Evolutionary conservation across 2,888 invertebrate genomes (phyloP), one percentile per base, ranked within the genome.

Genomic region (Macrosiphum euphorbiae): DNA sequence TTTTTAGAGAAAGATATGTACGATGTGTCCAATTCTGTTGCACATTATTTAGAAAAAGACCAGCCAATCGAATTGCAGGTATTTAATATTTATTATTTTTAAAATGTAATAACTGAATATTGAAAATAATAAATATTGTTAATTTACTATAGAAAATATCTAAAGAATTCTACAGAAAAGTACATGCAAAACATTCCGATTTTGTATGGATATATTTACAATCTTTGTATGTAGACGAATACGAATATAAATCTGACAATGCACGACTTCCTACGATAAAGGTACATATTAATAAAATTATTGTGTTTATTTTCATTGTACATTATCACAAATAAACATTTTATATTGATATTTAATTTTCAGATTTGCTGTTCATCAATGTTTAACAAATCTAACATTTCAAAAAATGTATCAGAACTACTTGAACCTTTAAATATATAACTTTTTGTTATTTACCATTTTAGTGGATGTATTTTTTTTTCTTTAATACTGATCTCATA

Each of bases 1-100:
- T 93, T 95, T 28, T 94, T 94, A 20, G 95, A 95, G 90, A 95
- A 95, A 84, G 95, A 95, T 50, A 58, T 95, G 28, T 94, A 95
- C 92, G 85, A 94, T 58, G 95, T 97, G 41, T 96, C 97, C 95
- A 95, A 95, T 5, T 95, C 96, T 20, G 96, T 96, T 26, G 95
- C 96, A 35, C 95, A 95, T 0, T 97, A 97, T 95, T 96, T 97
- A 52, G 97, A 96, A 94, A 96, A 96, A 94, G 96, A 96, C 94
- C 97, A 97, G 95, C 97, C 97, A 35, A 96, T 96, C 94, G 96
- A 96, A 5, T 96, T 97, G 94, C 97, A 97, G 96, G 97, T 95
- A 94, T 90, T 67, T 61, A 61, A 84, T 91, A 8, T 55, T 5
- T 52, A 55, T 55, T 67, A 26, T 87, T 84, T 44, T n/a, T 87